A percentile compares a stretch with the other conserved stretches of the same genome.
Evolutionary conservation across 1,140 invertebrate species (phyloP).

Genomic region (Melitaea cinxia): DNA sequence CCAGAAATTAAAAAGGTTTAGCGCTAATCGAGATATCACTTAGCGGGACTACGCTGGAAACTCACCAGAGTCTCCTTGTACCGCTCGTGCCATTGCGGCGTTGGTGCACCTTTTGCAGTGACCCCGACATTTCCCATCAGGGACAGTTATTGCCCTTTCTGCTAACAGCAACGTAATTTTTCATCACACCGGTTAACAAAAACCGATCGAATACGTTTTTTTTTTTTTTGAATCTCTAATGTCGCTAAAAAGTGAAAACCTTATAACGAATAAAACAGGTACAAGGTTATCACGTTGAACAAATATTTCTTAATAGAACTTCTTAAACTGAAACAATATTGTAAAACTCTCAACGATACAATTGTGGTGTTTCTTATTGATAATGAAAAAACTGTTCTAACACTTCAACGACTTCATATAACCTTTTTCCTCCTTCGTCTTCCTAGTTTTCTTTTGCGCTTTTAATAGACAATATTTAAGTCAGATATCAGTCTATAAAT

Average conservation of each 20-base stretch:
- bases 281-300: slow-evolving; percentile 30
- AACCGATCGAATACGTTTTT: slow-evolving; percentile 10
- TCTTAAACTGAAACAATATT: neutral
- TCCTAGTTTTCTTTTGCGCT: too few species aligned
- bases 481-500: too few species aligned
- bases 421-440: too few species aligned
- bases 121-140: slow-evolving; percentile 55
- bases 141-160: slow-evolving; percentile 54
- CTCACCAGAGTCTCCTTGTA: slow-evolving; percentile 67
- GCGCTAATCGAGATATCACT: slow-evolving; percentile 29
- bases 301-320: slow-evolving; percentile 1
- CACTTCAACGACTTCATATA: too few species aligned
- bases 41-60: slow-evolving; percentile 51
- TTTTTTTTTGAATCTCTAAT: slow-evolving; percentile 38
- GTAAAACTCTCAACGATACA: neutral
- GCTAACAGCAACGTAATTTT: slow-evolving; percentile 49
- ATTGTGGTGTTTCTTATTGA: neutral
- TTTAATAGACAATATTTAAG: too few species aligned
- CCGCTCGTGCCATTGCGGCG: slow-evolving; percentile 59
- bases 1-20: slow-evolving; percentile 18
- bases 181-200: slow-evolving; percentile 13
- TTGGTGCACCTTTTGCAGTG: slow-evolving; percentile 70
- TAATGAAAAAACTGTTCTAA: neutral
- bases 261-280: slow-evolving; percentile 30
- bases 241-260: slow-evolving; percentile 21